phyloP scores from a whole-genome alignment of 2,113 vertebrate genomes.

The Chaetodon trifascialis region DNA sequence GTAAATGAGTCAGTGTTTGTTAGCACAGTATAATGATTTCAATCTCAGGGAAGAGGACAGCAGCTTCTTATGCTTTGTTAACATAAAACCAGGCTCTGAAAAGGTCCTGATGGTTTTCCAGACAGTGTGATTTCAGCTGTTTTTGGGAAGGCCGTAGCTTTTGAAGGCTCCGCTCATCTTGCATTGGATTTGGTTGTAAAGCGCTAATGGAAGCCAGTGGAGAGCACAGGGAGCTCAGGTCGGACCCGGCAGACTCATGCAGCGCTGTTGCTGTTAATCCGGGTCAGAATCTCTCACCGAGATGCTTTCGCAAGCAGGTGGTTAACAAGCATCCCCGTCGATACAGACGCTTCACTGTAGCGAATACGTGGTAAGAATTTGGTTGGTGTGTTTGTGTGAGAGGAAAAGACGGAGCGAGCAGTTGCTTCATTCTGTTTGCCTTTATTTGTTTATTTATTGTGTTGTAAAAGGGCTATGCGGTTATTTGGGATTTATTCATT shows the following conservation, averaged over 20 bases:
- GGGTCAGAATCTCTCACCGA: slow-evolving; percentile 87
- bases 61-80: background rate
- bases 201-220: slow-evolving; percentile 78
- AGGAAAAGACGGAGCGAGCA: background rate
- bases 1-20: background rate
- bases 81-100: background rate
- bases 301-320: slow-evolving; percentile 91
- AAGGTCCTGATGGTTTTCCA: background rate
- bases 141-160: background rate
- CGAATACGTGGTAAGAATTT: slow-evolving; percentile 89
- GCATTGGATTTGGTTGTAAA: background rate
- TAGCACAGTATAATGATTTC: too few species aligned
- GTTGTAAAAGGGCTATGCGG: background rate
- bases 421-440: background rate
- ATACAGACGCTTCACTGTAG: slow-evolving; percentile 91
- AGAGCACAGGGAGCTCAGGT: slow-evolving; percentile 57
- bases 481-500: background rate
- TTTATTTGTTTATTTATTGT: background rate
- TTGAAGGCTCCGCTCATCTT: background rate
- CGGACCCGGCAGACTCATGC: slow-evolving; percentile 80
- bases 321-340: slow-evolving; percentile 90
- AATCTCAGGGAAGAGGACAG: too few species aligned
- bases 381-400: background rate
- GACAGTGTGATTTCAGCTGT: background rate
- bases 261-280: slow-evolving; percentile 80